phyloP scores from a whole-genome alignment of 2,113 vertebrate species.

The Gasterosteus aculeatus region DNA sequence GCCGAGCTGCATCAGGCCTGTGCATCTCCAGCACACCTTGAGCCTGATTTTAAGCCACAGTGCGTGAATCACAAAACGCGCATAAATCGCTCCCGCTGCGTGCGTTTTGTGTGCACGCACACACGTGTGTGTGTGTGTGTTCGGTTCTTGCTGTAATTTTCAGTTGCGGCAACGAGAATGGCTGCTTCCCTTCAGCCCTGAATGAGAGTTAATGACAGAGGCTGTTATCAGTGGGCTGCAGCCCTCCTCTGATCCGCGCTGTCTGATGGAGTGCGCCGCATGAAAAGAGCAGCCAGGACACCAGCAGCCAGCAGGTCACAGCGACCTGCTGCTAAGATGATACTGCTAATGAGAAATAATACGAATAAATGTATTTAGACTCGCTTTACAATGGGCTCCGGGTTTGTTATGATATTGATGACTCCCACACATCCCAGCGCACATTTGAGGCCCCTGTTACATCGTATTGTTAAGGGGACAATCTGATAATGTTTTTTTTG shows the following conservation, averaged over 20 bases:
- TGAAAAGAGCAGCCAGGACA: constrained; percentile 70
- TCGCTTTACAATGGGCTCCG: background rate
- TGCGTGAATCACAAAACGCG: background rate
- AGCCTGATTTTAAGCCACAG: background rate
- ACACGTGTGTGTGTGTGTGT: background rate
- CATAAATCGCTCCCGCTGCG: background rate
- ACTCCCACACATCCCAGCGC: background rate
- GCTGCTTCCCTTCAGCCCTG: constrained; percentile 28
- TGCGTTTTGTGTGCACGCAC: background rate
- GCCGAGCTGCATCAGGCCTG: constrained; percentile 42
- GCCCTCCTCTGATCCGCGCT: constrained; percentile 73
- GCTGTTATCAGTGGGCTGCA: constrained; percentile 80
- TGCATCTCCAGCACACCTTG: constrained; percentile 13
- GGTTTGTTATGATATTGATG: background rate
- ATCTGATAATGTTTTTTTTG: no score
- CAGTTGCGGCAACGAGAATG: constrained; percentile 47
- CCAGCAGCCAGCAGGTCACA: constrained; percentile 38
- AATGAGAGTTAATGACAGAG: constrained; percentile 75
- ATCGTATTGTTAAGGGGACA: background rate
- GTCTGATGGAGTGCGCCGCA: constrained; percentile 68
- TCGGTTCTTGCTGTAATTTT: background rate
- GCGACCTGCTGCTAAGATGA: constrained; percentile 24
- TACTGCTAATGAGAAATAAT: background rate
- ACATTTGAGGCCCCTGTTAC: background rate
- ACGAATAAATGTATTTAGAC: background rate